These are phyloP conservation scores for Indicator maculatus DNA, from an alignment of 2,113 vertebrate species.

Conservation along the genomic window DNA sequence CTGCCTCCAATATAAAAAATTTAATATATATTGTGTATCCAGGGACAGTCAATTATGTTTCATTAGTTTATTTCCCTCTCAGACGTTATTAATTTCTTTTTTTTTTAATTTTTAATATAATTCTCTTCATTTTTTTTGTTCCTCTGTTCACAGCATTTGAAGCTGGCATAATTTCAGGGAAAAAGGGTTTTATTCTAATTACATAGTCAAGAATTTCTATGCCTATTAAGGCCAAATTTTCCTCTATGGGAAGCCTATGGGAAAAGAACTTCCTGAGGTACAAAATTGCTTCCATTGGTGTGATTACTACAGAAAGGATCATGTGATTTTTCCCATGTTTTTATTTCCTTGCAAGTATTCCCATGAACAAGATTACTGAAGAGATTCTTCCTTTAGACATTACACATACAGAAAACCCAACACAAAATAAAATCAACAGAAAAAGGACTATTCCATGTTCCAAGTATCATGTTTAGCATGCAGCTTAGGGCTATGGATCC, in stretches of 20 bases:
- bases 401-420: not conserved
- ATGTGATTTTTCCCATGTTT: not conserved
- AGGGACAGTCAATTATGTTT: not conserved
- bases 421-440: not conserved
- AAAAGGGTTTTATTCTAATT: not conserved
- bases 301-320: not conserved
- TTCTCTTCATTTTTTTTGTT: not conserved
- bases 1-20: not conserved
- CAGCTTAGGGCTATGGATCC: not conserved
- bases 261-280: not conserved
- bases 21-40: not conserved
- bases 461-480: not conserved
- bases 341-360: not conserved
- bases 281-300: not conserved
- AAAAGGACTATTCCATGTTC: not conserved
- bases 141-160: not conserved
- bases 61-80: not conserved
- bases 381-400: not conserved
- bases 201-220: not conserved
- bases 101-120: not conserved
- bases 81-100: not conserved
- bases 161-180: not conserved
- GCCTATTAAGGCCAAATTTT: not conserved
- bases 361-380: not conserved
- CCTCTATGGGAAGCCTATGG: not conserved